Evolutionary conservation across 2,113 vertebrate genomes (phyloP).

Genomic region (Argyrosomus japonicus): DNA sequence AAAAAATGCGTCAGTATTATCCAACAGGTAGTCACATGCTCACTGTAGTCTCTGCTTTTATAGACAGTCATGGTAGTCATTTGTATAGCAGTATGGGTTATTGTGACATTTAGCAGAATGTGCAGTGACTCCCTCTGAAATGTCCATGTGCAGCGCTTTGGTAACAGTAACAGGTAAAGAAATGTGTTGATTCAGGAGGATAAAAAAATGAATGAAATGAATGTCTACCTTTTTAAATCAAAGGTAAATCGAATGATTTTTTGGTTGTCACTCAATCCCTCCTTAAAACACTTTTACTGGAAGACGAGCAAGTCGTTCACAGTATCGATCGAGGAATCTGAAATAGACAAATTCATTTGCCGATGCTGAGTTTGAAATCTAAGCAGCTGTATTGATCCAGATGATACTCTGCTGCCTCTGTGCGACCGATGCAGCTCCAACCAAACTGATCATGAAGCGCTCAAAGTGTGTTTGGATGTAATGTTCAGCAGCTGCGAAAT

Average conservation of each 20-base stretch:
- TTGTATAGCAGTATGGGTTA: no score
- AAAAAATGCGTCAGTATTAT: neutral
- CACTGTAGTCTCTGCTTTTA: no score
- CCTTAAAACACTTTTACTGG: neutral
- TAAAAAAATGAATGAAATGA: no score
- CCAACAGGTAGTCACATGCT: neutral
- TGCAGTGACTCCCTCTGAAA: neutral
- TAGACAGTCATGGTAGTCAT: no score
- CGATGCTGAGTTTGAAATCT: slow-evolving; percentile 8
- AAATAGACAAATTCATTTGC: slow-evolving; percentile 20
- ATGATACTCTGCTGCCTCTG: neutral
- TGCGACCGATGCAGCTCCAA: neutral
- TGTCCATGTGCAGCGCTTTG: neutral
- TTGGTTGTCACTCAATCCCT: neutral
- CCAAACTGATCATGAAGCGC: slow-evolving; percentile 1
- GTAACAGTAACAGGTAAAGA: neutral
- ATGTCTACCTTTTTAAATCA: neutral
- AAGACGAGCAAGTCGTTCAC: neutral
- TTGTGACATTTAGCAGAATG: neutral
- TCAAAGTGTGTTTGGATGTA: neutral
- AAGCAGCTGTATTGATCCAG: neutral
- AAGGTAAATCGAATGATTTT: neutral
- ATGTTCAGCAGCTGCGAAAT: slow-evolving; percentile 2
- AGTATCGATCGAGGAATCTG: slow-evolving; percentile 11
- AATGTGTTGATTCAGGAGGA: neutral